Percentiles rank a stretch among this genome's conserved stretches.
Evolutionary conservation across 2,888 invertebrate genomes (phyloP).

Genomic region (Lamellibrachia columna): DNA sequence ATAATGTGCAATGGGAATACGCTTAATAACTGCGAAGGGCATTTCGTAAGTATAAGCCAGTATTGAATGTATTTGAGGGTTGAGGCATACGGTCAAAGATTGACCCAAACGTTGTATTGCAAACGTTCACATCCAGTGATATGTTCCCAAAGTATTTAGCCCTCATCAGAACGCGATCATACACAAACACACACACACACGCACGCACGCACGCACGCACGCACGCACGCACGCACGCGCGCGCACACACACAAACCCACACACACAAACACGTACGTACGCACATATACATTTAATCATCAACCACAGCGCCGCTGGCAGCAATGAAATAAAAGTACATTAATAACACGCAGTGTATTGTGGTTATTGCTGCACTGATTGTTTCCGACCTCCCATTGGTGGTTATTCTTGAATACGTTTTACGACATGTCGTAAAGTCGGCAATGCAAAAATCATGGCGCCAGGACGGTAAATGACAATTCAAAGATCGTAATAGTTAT

Average conservation of each 20-base stretch:
- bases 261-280: neutral
- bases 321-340: neutral
- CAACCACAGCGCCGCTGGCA: neutral
- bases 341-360: neutral
- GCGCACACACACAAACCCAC: neutral
- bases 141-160: too few species aligned
- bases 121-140: too few species aligned
- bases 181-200: neutral
- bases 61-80: too few species aligned
- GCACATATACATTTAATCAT: neutral
- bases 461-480: neutral
- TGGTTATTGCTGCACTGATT: neutral
- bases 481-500: neutral
- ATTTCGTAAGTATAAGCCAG: too few species aligned
- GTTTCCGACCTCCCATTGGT: too few species aligned
- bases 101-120: too few species aligned
- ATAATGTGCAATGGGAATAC: too few species aligned
- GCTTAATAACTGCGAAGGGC: too few species aligned
- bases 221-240: neutral
- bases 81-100: too few species aligned
- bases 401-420: neutral
- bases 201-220: neutral
- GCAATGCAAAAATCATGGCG: constrained; percentile 10
- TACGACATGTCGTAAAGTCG: neutral
- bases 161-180: too few species aligned